Conservation (phyloP, 2,888 invertebrate species). For the Minunthozetes semirufus region DNA sequence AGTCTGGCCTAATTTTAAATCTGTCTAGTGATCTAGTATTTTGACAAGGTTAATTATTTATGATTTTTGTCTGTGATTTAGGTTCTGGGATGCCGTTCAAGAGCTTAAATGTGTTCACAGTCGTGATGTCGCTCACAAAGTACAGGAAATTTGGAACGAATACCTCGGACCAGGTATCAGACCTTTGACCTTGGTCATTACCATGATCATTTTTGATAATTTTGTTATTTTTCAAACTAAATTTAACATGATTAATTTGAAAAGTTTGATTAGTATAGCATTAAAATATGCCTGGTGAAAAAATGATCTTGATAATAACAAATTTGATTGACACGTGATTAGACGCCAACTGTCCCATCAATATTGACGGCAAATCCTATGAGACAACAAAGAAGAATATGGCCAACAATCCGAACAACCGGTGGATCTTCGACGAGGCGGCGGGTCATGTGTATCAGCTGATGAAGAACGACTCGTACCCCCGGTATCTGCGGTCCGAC, state of each 20-base stretch:
- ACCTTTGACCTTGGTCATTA: too few relatives aligned
- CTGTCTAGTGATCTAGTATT: too few relatives aligned
- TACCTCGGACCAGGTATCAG: conserved; percentile 38
- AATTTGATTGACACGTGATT: not conserved
- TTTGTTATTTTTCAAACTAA: not conserved
- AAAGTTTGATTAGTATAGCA: too few relatives aligned
- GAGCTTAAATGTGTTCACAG: conserved; percentile 52
- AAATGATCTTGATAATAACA: not conserved
- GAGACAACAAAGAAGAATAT: conserved; percentile 74
- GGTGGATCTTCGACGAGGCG: conserved; percentile 95
- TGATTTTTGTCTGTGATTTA: too few relatives aligned
- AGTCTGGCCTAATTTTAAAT: too few relatives aligned
- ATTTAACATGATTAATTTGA: too few relatives aligned
- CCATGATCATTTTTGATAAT: not conserved
- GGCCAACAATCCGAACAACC: conserved; percentile 62
- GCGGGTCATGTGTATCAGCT: conserved; percentile 97
- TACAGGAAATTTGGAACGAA: conserved; percentile 69
- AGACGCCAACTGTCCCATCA: conserved; percentile 92
- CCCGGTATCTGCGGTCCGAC: conserved; percentile 91
- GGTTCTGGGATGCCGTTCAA: conserved; percentile 93
- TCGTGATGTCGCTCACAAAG: conserved; percentile 62
- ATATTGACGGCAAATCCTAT: conserved; percentile 87
- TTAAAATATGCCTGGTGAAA: too few relatives aligned
- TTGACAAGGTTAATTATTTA: too few relatives aligned
- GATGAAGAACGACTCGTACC: conserved; percentile 99